phyloP scores from a whole-genome alignment of 1,140 invertebrate genomes.

The Psilanteris sp. region DNA sequence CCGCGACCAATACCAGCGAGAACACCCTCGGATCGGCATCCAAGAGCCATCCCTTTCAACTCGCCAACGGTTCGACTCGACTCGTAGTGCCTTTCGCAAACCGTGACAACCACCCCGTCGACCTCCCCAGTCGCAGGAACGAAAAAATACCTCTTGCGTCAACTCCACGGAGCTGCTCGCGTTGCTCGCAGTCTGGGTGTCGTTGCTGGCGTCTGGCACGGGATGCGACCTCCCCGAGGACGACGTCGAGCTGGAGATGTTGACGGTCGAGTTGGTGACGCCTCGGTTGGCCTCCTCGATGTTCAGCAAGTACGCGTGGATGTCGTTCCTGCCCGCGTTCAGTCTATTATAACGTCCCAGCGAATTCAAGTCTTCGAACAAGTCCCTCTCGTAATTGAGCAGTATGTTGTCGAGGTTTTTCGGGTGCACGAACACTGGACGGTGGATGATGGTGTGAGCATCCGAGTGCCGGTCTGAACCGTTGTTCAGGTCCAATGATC shows the following conservation, averaged over 20 bases:
- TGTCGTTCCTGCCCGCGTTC: constrained; percentile 74
- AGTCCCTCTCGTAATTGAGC: constrained; percentile 85
- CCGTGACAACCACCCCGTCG: too few relatives aligned
- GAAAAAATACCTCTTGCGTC: constrained; percentile 78
- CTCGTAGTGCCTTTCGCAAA: too few relatives aligned
- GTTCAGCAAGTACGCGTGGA: constrained; percentile 81
- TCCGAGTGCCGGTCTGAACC: constrained; percentile 84
- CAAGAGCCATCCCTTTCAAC: too few relatives aligned
- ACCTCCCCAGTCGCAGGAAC: too few relatives aligned
- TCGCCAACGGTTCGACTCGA: too few relatives aligned
- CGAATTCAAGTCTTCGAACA: constrained; percentile 89
- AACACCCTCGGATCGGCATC: too few relatives aligned
- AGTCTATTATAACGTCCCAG: constrained; percentile 82
- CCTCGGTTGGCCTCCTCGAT: constrained; percentile 72
- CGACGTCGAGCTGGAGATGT: constrained; percentile 8
- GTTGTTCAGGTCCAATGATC: constrained; percentile 83
- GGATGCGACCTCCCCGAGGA: constrained; percentile 56
- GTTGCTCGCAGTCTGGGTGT: constrained; percentile 53
- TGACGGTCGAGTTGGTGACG: constrained; percentile 57
- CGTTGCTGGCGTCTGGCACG: constrained; percentile 59
- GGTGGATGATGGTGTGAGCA: constrained; percentile 79
- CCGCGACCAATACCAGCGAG: too few relatives aligned
- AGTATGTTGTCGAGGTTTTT: constrained; percentile 88
- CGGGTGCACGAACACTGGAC: constrained; percentile 84
- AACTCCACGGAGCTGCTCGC: constrained; percentile 70